Base-by-base conservation (phyloP, 37 sponge, comb jelly and placozoan genomes). In the Chondrilla cf. caribensis region DNA sequence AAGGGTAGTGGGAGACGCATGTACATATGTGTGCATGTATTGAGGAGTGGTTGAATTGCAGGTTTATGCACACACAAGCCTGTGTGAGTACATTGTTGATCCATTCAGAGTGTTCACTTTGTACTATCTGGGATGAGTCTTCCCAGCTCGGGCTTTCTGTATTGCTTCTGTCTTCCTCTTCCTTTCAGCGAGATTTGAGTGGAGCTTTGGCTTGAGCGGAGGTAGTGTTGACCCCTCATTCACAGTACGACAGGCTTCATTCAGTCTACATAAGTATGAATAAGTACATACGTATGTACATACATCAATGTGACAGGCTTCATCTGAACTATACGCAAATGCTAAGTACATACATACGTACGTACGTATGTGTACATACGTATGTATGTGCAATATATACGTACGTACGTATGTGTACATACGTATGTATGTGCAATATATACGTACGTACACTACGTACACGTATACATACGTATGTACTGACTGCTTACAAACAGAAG, bases 151-250 rank as follows among this genome's bases (percentile, higher is more conserved):
- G 29, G 76, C 41, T 39, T 73, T 81, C 79, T 83, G 81, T 47
- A 87, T 28, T 21, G 90, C 80, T 47, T 87, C 82, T 28, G 81
- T 9, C 54, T 85, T 83, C 25, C 84, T 29, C 24, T 85, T 77
- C 42, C 90, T 93, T 40, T 93, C 91, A 35, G 84, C 88, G 14
- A 83, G 58, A 57, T 24, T 43, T 38, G 28, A 79, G 0, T 78
- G 80, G 0, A 85, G 67, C 11, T 80, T 86, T 24, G 89, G 91
- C 47, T 75, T 82, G 37, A 94, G 79, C 8, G 91, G 84, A 37
- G 95, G 95, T 3, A 94, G 82, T 4, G 79, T 64, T 1, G 88
- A 51, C 26, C 77, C 66, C 37, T 94, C 95, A 25, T 87, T 75
- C 32, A 89, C 68, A 55, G 81, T 67, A 35, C 80, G 84, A 65